Percentiles rank a stretch among this genome's conserved stretches.
phyloP scores from a whole-genome alignment of 1,140 invertebrate genomes.

The Papilio helenus region DNA sequence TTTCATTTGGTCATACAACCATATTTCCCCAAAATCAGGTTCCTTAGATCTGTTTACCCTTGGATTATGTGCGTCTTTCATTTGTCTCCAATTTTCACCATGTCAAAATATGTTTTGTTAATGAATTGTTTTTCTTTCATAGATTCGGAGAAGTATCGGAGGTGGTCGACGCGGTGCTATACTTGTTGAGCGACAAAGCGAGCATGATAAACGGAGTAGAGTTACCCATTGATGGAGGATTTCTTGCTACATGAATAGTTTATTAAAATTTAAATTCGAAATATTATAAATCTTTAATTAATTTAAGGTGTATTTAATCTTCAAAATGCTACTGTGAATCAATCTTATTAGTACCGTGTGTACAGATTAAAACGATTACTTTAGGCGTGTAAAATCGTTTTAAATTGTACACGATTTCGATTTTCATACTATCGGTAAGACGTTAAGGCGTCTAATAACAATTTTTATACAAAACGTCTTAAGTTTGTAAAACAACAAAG shows the following conservation, averaged over 20 bases:
- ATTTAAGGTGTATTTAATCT: too few relatives aligned
- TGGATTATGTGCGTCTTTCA: background rate
- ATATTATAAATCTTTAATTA: too few relatives aligned
- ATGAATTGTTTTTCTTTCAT: constrained; percentile 43
- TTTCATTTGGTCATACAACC: background rate
- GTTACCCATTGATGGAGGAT: constrained; percentile 93
- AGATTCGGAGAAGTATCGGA: constrained; percentile 91
- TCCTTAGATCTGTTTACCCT: too few relatives aligned
- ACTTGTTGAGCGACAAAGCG: constrained; percentile 91
- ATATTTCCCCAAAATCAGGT: too few relatives aligned
- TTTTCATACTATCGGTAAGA: background rate
- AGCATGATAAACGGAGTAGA: constrained; percentile 92
- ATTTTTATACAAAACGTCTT: background rate
- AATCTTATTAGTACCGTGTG: background rate
- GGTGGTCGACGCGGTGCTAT: constrained; percentile 91
- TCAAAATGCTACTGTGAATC: too few relatives aligned
- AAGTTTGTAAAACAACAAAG: background rate
- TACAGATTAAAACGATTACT: background rate
- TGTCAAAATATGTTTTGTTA: background rate
- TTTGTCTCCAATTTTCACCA: background rate
- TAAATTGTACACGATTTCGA: background rate
- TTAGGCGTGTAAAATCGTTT: background rate
- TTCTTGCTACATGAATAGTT: constrained; percentile 63
- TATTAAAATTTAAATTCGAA: background rate
- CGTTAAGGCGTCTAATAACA: too few relatives aligned